phyloP scores from a whole-genome alignment of 2,888 invertebrate species.

The Julus scandinavius region DNA sequence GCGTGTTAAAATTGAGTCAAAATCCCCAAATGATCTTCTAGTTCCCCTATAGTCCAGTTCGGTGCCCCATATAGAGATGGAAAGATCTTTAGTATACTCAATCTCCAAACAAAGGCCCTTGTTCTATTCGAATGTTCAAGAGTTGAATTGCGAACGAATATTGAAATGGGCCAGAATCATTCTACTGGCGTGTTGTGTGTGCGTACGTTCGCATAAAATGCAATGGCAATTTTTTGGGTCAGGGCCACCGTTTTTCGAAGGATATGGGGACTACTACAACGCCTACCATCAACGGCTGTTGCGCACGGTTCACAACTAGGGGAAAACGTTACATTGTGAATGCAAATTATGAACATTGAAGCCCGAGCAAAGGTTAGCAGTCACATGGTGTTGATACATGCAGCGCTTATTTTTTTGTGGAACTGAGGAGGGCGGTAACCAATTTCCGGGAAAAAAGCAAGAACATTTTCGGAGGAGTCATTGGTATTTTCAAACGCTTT shows the following conservation, averaged over 20 bases:
- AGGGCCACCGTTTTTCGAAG: constrained; percentile 23
- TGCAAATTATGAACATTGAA: neutral
- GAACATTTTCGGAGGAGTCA: too few species aligned
- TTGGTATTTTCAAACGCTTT: too few species aligned
- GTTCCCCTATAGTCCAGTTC: too few species aligned
- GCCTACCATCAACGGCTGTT: constrained; percentile 8
- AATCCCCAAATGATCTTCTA: too few species aligned
- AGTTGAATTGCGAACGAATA: neutral
- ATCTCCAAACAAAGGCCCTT: neutral
- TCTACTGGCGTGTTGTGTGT: neutral
- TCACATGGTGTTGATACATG: neutral
- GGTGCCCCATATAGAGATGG: too few species aligned
- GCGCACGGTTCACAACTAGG: neutral
- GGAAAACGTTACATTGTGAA: neutral
- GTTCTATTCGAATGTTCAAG: neutral
- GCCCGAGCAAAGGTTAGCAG: neutral
- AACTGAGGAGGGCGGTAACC: neutral
- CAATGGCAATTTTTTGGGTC: constrained; percentile 31
- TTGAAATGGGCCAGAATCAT: neutral
- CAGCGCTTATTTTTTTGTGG: neutral
- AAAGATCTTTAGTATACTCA: too few species aligned
- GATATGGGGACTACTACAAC: constrained; percentile 29
- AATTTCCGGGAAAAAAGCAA: neutral
- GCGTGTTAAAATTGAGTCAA: too few species aligned
- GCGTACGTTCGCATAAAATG: neutral